Base-by-base conservation (phyloP, 2,113 vertebrate genomes). In the Emydocephalus ijimae region DNA sequence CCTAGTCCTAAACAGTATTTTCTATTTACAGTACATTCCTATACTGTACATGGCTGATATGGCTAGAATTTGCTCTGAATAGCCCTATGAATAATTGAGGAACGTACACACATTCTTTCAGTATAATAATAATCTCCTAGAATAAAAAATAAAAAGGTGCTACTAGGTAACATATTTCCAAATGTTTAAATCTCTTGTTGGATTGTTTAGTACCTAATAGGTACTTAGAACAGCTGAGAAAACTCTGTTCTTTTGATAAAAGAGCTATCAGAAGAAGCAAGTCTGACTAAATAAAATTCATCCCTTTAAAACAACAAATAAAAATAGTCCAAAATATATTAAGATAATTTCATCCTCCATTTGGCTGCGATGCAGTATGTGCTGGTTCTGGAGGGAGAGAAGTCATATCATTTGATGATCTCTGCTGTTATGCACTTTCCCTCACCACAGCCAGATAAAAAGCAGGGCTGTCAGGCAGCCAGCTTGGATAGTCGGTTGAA, bases 391-490 rank as follows among this genome's bases (percentile, higher is more conserved):
- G 88, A 86, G 15, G 24, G 24, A 91, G 88, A 89, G 18, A 85
- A 34, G 50, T 91, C 24, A 4, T 54, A 81, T 85, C 85, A 81
- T 92, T 85, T 91, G 69, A 91, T 89, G 24, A 55, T 86, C 90
- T 86, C 45, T 85, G 81, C 10, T 34, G 55, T 34, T 34, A 64
- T 55, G 69, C 15, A 88, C 12, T n/a, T n/a, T 52, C 59, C 26
- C 20, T 34, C 86, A 34, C 12, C 48, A 85, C 94, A 29, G 55
- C 0, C 50, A 86, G 81, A 94, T 93, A 94, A 94, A 94, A 94
- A 92, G 92, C 21, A 12, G 85, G 94, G 88, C 95, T 89, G 91
- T 90, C 92, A 93, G 64, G 91, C 74, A 92, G 91, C 91, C 94
- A 93, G 92, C 55, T 85, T 85, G 1, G 4, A 86, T 39, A 5